Evolutionary conservation across 2,888 invertebrate species (phyloP), one percentile per base, ranked within the genome.

Genomic region (Ischnura elegans): DNA sequence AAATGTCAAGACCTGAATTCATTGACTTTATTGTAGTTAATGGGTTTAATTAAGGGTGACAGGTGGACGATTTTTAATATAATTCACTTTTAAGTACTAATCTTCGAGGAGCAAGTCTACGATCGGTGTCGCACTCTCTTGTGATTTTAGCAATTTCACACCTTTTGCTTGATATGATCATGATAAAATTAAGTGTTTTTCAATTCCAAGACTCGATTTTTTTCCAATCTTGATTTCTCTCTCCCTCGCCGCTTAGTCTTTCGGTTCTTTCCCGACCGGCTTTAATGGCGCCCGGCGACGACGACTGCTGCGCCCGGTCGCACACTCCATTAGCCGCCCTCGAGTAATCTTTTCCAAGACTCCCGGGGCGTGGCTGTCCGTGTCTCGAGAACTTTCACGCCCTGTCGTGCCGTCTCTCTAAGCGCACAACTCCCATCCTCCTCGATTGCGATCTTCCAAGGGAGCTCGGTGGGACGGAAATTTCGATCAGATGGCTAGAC

Each of bases 311-410:
- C 76, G 76, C 36, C 76, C 29, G 29, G 10, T 13, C 36, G 76
- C 76, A 76, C 76, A 36, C 76, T 76, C 36, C 76, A 76, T 76
- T 76, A 76, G 76, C 76, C 36, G 29, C 76, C 16, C 76, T 76
- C 76, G 61, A 36, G 36, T 13, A 76, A 76, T 36, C 36, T 36
- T 76, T 76, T 13, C 76, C 29, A 76, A 36, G 36, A 29, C 29
- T 8, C 21, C 3, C 66, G 36, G 76, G 76, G 76, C 36, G 76
- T 76, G 76, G 76, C 76, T 76, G 25, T 21, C 29, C 2, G n/a
- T 76, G 13, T 76, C 36, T 36, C 76, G 76, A 29, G 36, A 29
- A 36, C 76, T 76, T 36, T 76, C 76, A 76, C 76, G 36, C 76
- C n/a, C 36, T 0, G 61, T 61, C 61, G 61, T 61, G 5, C 61